Conservation (phyloP, 1,140 invertebrate species). For the Drosophila ohnishii region DNA sequence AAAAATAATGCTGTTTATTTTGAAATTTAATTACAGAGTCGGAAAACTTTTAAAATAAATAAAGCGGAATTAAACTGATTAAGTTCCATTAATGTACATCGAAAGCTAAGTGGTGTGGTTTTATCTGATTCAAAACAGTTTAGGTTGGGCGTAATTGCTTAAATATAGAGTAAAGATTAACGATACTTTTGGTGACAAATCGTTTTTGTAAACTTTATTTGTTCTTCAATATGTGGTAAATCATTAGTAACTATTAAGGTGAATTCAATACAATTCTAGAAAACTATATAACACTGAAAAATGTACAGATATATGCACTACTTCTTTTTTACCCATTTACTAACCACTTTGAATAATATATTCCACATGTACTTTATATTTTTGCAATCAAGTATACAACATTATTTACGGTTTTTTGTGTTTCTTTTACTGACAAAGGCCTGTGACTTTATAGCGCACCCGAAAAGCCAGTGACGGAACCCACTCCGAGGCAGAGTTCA, state of each 20-base stretch:
- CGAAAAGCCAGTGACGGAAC: slow-evolving; percentile 10
- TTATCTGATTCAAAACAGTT: slow-evolving; percentile 12
- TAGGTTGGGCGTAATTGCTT: not conserved
- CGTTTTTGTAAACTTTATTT: too few species aligned
- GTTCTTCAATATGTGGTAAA: not conserved
- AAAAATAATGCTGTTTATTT: slow-evolving; percentile 47
- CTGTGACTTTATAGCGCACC: slow-evolving; percentile 6
- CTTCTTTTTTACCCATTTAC: too few species aligned
- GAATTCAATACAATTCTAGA: too few species aligned
- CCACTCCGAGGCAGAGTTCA: slow-evolving; percentile 33
- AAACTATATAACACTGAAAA: too few species aligned
- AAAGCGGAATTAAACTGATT: slow-evolving; percentile 34
- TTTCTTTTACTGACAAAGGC: not conserved
- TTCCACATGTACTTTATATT: not conserved
- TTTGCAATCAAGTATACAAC: too few species aligned
- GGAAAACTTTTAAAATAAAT: slow-evolving; percentile 22
- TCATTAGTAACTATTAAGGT: too few species aligned
- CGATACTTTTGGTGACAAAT: not conserved
- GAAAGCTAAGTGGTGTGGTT: slow-evolving; percentile 20
- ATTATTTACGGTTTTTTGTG: not conserved
- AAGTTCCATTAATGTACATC: slow-evolving; percentile 30
- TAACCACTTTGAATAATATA: too few species aligned
- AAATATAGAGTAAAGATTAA: not conserved
- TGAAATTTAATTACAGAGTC: slow-evolving; percentile 47
- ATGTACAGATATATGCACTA: too few species aligned